A percentile compares a stretch with the other conserved stretches of the same genome.
Evolutionary conservation across 2,888 invertebrate genomes (phyloP).

Genomic region (Stenurella melanura): DNA sequence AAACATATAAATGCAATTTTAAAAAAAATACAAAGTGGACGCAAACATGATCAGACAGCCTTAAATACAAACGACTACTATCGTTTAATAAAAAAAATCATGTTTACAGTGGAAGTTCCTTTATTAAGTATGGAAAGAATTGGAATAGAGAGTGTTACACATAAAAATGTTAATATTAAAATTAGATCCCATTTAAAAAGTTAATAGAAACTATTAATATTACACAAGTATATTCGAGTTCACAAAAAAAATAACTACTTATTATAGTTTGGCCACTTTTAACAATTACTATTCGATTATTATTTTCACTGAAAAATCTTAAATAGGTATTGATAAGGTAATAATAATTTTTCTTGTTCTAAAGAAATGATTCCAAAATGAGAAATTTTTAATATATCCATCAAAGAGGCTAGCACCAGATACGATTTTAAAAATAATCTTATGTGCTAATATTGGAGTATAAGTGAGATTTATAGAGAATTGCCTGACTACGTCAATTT

Average conservation of each 20-base stretch:
- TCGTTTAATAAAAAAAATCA: constrained; percentile 1
- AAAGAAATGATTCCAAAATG: no score
- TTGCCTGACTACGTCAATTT: no score
- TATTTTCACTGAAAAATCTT: no score
- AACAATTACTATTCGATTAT: not conserved
- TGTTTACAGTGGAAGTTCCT: not conserved
- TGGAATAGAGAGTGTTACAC: not conserved
- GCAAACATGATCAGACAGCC: not conserved
- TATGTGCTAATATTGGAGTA: no score
- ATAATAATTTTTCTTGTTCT: no score
- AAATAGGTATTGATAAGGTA: no score
- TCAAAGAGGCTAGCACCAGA: no score
- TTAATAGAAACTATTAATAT: not conserved
- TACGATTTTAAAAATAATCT: no score
- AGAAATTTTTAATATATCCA: no score
- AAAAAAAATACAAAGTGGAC: not conserved
- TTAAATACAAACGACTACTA: not conserved
- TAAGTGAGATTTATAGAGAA: no score
- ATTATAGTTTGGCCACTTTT: not conserved
- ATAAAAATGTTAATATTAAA: not conserved
- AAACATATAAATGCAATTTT: not conserved
- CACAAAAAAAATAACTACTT: not conserved
- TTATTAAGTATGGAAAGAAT: not conserved
- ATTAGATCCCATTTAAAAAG: not conserved
- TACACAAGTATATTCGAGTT: not conserved